A percentile compares a stretch with the other conserved stretches of the same genome.
phyloP scores from a whole-genome alignment of 2,888 invertebrate genomes.

The Atethmia centrago region DNA sequence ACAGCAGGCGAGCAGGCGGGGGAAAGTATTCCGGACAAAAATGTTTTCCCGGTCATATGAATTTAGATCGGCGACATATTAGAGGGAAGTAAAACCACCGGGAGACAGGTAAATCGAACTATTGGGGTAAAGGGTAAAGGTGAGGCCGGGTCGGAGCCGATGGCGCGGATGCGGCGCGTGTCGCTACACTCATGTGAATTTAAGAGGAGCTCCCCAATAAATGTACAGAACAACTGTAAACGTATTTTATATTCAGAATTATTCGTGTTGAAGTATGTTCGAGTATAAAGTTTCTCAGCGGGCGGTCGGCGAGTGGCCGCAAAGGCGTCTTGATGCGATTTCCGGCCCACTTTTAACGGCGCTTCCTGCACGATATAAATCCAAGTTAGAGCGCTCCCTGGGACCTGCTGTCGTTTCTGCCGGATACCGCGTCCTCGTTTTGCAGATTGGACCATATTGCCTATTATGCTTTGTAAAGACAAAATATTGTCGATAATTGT shows the following conservation, averaged over 20 bases:
- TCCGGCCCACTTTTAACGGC: conserved; percentile 85
- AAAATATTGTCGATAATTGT: conserved; percentile 52
- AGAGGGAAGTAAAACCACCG: conserved; percentile 83
- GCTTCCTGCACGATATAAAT: conserved; percentile 85
- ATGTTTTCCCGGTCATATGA: conserved; percentile 88
- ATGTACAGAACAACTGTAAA: conserved; percentile 53
- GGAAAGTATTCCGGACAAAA: conserved; percentile 84
- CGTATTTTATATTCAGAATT: conserved; percentile 58
- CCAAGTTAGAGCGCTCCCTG: conserved; percentile 78
- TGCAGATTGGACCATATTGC: conserved; percentile 60
- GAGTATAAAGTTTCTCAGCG: conserved; percentile 75
- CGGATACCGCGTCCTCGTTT: conserved; percentile 68
- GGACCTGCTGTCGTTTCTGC: conserved; percentile 67
- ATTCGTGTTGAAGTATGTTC: conserved; percentile 60
- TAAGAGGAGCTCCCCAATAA: conserved; percentile 66
- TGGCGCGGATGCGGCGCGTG: conserved; percentile 70
- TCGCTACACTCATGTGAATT: conserved; percentile 72
- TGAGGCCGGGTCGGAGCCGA: conserved; percentile 65
- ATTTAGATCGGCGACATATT: conserved; percentile 87
- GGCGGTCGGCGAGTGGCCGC: conserved; percentile 77
- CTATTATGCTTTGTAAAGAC: conserved; percentile 53
- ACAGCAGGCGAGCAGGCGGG: conserved; percentile 55
- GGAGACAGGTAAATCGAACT: conserved; percentile 84
- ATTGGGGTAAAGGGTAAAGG: conserved; percentile 80
- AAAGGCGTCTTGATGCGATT: conserved; percentile 87